Evolutionary conservation across 2,888 invertebrate species (phyloP).

Genomic region (Anthophora plumipes): DNA sequence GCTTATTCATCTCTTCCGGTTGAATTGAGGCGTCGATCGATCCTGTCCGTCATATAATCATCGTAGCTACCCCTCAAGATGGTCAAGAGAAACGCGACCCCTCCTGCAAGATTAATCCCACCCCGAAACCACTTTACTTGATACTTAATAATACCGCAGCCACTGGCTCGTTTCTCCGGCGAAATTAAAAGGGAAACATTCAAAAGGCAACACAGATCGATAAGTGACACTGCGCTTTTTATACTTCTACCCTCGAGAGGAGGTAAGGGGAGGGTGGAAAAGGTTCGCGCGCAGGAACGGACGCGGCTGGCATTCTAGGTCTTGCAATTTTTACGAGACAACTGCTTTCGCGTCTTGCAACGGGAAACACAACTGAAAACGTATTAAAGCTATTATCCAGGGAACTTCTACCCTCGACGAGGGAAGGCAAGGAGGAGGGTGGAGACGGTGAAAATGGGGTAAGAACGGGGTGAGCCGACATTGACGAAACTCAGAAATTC

Average conservation of each 20-base stretch:
- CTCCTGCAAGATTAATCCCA: constrained; percentile 19
- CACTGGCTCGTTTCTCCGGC: constrained; percentile 28
- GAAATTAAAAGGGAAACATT: constrained; percentile 58
- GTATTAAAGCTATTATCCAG: constrained; percentile 73
- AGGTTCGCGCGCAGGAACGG: neutral
- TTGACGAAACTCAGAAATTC: constrained; percentile 49
- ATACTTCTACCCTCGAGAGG: constrained; percentile 17
- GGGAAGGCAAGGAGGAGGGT: too few species aligned
- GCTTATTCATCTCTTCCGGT: constrained; percentile 29
- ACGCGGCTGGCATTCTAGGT: constrained; percentile 49
- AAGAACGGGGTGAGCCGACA: constrained; percentile 38
- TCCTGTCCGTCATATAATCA: constrained; percentile 34
- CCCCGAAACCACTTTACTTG: constrained; percentile 33
- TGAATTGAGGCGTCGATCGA: constrained; percentile 31
- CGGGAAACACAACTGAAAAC: constrained; percentile 63
- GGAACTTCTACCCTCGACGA: constrained; percentile 39
- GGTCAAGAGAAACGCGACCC: constrained; percentile 27
- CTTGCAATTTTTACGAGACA: constrained; percentile 68
- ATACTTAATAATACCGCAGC: constrained; percentile 44
- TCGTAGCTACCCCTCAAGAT: constrained; percentile 27
- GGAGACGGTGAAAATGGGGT: constrained; percentile 14
- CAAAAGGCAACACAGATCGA: constrained; percentile 55
- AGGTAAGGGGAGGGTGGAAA: neutral
- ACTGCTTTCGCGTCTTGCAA: constrained; percentile 64
- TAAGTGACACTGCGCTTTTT: constrained; percentile 53